phyloP scores from a whole-genome alignment of 92 coral and sea anemone species.

The Hydrozoanthus gracilis region DNA sequence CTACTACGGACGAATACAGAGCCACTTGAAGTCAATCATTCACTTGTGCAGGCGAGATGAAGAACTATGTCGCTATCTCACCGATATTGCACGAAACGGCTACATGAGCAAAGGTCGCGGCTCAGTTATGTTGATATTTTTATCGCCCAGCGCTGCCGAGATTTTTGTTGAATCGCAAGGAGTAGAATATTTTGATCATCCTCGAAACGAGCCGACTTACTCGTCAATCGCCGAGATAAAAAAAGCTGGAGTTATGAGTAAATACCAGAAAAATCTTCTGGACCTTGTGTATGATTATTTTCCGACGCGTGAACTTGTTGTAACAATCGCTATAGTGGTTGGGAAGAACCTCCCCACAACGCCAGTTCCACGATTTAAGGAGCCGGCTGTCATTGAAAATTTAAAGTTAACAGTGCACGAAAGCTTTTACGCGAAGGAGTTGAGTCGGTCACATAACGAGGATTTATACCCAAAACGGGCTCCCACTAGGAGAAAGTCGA shows the following conservation, averaged over 20 bases:
- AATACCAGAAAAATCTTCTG: conserved; percentile 81
- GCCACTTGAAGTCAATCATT: conserved; percentile 86
- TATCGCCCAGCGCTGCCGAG: conserved; percentile 94
- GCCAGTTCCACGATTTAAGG: conserved; percentile 91
- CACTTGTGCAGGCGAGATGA: conserved; percentile 71
- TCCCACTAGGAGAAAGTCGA: conserved; percentile 29
- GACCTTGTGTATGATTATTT: conserved; percentile 73
- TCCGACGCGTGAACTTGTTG: conserved; percentile 89
- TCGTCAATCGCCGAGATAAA: conserved; percentile 83
- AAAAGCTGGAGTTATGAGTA: conserved; percentile 82
- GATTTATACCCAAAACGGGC: conserved; percentile 17
- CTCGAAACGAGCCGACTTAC: conserved; percentile 84
- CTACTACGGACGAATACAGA: conserved; percentile 86
- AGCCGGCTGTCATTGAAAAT: conserved; percentile 88
- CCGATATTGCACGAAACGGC: conserved; percentile 81
- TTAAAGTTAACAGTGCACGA: conserved; percentile 72
- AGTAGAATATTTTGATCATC: conserved; percentile 77
- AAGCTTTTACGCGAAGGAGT: conserved; percentile 64
- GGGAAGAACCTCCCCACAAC: conserved; percentile 82
- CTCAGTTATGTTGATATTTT: conserved; percentile 86
- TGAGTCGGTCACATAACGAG: conserved; percentile 71
- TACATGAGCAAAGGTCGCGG: conserved; percentile 92
- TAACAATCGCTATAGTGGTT: conserved; percentile 91
- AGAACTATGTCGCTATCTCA: conserved; percentile 67
- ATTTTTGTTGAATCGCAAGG: conserved; percentile 85